Evolutionary conservation across 2,113 vertebrate species (phyloP).

Genomic region (Phalacrocorax pelagicus): DNA sequence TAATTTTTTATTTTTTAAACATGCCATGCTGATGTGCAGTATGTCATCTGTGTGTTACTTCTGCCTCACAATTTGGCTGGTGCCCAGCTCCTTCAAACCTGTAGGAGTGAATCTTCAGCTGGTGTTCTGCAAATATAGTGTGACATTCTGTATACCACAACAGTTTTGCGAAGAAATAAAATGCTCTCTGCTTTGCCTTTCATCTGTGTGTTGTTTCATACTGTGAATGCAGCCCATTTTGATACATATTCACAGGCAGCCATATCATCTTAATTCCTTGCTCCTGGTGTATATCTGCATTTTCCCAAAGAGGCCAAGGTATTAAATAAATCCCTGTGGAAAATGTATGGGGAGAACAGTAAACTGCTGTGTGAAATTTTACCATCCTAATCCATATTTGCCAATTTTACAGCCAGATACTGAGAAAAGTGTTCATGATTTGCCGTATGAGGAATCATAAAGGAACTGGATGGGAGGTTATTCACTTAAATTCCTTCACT

Average conservation of each 20-base stretch:
- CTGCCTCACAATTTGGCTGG: background rate
- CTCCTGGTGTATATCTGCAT: conserved; percentile 23
- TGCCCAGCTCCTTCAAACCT: background rate
- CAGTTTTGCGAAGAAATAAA: background rate
- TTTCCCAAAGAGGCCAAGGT: conserved; percentile 11
- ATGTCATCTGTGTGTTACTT: background rate
- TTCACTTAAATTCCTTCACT: background rate
- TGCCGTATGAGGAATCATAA: background rate
- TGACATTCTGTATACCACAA: background rate
- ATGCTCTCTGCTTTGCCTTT: background rate
- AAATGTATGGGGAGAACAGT: conserved; percentile 7
- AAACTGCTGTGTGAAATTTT: conserved; percentile 18
- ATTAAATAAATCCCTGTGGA: conserved; percentile 56
- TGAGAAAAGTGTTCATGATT: background rate
- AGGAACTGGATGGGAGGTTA: background rate
- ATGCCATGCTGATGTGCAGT: background rate
- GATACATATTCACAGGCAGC: background rate
- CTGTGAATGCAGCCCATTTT: conserved; percentile 25
- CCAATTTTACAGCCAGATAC: background rate
- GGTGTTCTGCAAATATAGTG: background rate
- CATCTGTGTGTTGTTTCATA: background rate
- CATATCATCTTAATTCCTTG: conserved; percentile 45
- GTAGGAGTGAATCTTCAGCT: background rate
- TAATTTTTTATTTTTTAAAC: background rate
- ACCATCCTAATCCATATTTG: conserved; percentile 18